Evolutionary conservation across 2,797 vertebrate genomes (phyloP), one percentile per base, ranked within the genome.

Genomic region (Silurus lanzhouensis): DNA sequence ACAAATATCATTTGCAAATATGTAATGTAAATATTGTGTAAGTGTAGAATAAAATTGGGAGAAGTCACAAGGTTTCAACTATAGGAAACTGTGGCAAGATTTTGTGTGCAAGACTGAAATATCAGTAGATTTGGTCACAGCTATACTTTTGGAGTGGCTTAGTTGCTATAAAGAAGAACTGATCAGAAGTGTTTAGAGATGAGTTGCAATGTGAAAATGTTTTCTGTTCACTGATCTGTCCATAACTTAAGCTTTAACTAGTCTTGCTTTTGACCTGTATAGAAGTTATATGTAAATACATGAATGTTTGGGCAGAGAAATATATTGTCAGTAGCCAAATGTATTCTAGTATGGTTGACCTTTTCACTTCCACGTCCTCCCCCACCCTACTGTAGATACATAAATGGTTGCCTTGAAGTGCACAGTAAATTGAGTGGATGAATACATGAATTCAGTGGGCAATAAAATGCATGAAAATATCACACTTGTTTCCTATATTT

Each of bases 401-500:
- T 55, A 19, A 71, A 58, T 46, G 58, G 72, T 85, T 72, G 82
- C 67, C 67, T 82, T 83, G 67, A 61, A 63, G 57, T 89, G 75
- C 64, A 83, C 84, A 76, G 25, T 78, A 82, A 79, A 58, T 67
- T 64, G 75, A 87, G 46, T 63, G 86, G 38, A 27, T 84, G 75
- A 83, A 74, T 57, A 85, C n/a, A 27, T 75, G 85, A 22, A 76
- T 81, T 80, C 58, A 83, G 15, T 87, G 82, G 82, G 84, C 77
- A 90, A 89, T 89, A 88, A 90, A 90, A 77, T 84, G 83, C 85
- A 89, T 82, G 76, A 74, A 89, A 88, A 80, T 75, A 79, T 55
- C 14, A 20, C 38, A 31, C 81, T 55, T 61, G 63, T 84, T 83
- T 25, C 25, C 20, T n/a, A 31, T 64, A 17, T 83, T 83, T 79